Evolutionary conservation across 2,113 vertebrate genomes (phyloP), one percentile per base, ranked within the genome.

Genomic region (Xenopus borealis): DNA sequence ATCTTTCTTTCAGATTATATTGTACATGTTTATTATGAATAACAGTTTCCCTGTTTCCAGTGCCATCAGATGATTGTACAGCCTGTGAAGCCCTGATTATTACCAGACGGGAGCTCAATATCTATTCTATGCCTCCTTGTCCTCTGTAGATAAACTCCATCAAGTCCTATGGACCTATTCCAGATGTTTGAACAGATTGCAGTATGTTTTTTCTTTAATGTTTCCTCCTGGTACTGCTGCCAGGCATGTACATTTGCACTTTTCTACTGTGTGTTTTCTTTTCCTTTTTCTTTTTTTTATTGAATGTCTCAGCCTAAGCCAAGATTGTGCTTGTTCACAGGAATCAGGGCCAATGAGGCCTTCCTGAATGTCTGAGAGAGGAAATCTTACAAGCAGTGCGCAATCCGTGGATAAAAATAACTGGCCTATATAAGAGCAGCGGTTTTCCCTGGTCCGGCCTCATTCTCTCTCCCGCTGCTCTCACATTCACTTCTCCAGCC

Each of bases 351-450:
- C 73, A 76, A 76, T 76, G 66, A 69, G 66, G 45, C 66, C 58
- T 76, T 76, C 73, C 73, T 76, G 73, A 76, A 76, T 76, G 73
- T 76, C 73, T 76, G 73, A 76, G 73, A 76, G 73, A 76, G 73
- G 73, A 76, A 76, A 76, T 69, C 73, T 76, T 69, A 76, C 73
- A 63, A 76, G 66, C 45, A 76, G 58, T 69, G 66, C 44, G 73
- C 66, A 63, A 76, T 66, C 66, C 30, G 73, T 64, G 73, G 73
- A 63, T 76, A 76, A 76, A 76, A 76, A 76, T 76, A 76, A 76
- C 73, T 69, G 66, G 47, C 66, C 73, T 76, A 76, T 76, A 76
- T 76, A 76, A 76, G 73, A 69, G 66, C 66, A 62, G 58, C 14
- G 66, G 59, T 64, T 76, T 57, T 76, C 66, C 73, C 66, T 64